Conservation (phyloP, 1,140 invertebrate genomes). For the Tigriopus japonicus region DNA sequence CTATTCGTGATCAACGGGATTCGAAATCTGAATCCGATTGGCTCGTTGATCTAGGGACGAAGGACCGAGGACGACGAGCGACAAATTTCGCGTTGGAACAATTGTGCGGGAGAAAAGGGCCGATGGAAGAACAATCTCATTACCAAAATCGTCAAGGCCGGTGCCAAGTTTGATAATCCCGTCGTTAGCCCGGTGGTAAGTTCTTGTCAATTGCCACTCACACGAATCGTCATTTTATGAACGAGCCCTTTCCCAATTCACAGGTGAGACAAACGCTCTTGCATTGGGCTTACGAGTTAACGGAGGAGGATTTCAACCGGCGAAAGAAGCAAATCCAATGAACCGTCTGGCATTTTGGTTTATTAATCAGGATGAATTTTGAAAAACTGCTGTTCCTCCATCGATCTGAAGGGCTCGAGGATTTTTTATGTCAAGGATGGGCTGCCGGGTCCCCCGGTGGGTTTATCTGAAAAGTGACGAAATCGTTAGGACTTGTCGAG, state of each 20-base stretch:
- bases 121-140: conserved; percentile 18
- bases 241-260: too few species aligned
- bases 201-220: too few species aligned
- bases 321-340: conserved; percentile 15
- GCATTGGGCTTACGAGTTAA: conserved; percentile 18
- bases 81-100: conserved; percentile 15
- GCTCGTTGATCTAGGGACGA: conserved; percentile 14
- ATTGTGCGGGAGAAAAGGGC: conserved; percentile 16
- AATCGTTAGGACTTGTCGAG: too few species aligned
- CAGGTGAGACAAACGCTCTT: conserved; percentile 15
- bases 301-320: conserved; percentile 15
- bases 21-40: background rate
- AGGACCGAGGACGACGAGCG: conserved; percentile 16
- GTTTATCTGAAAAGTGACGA: too few species aligned
- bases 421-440: too few species aligned
- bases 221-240: too few species aligned
- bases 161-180: conserved; percentile 11
- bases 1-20: too few species aligned
- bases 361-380: too few species aligned
- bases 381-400: too few species aligned
- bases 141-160: conserved; percentile 14
- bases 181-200: conserved; percentile 15
- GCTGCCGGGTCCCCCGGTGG: too few species aligned
- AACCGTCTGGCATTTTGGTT: too few species aligned
- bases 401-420: too few species aligned